These are phyloP conservation scores for Motacilla alba DNA, from an alignment of 2,113 vertebrate species.

Conservation along the genomic window DNA sequence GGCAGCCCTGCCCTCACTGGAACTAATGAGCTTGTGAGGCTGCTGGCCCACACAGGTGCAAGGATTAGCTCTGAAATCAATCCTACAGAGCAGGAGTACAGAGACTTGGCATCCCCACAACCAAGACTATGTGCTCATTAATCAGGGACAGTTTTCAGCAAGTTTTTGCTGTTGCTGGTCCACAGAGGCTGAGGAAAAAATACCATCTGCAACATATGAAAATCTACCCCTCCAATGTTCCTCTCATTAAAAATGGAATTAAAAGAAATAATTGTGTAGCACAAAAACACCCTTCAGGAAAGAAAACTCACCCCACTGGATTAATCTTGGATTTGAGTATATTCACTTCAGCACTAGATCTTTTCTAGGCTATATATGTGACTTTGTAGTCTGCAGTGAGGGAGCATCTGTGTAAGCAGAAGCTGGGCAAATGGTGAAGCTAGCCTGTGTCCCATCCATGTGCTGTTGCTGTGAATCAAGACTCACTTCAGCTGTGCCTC, in stretches of 20 bases:
- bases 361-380: neutral
- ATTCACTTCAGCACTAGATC: neutral
- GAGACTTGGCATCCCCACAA: neutral
- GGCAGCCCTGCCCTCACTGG: neutral
- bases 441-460: neutral
- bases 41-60: neutral
- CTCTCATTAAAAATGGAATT: neutral
- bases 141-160: conserved; percentile 9
- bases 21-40: neutral
- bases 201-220: neutral
- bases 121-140: neutral
- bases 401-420: neutral
- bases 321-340: neutral
- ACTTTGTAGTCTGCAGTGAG: neutral
- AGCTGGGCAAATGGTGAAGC: neutral
- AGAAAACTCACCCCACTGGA: neutral
- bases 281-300: neutral
- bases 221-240: neutral
- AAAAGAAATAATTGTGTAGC: neutral
- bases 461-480: neutral
- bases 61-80: conserved; percentile 10
- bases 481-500: neutral
- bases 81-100: neutral
- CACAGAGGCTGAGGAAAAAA: neutral
- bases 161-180: neutral